Evolutionary conservation across 2,113 vertebrate species (phyloP).

Genomic region (Bubo scandiacus): DNA sequence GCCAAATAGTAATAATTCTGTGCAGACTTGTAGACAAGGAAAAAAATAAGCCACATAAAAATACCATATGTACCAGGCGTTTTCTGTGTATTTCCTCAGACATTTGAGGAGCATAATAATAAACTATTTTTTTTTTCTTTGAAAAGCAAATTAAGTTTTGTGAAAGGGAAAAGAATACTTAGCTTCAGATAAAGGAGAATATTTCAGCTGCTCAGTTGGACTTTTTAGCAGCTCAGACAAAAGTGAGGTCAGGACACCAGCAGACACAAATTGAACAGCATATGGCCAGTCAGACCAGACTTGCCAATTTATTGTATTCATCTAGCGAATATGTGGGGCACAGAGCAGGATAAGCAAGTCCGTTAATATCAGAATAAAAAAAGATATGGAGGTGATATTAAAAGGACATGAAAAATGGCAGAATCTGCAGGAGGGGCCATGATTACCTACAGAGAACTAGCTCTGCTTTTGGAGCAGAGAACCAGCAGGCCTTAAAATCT

Average conservation of each 20-base stretch:
- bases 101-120: background rate
- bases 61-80: slow-evolving; percentile 33
- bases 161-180: background rate
- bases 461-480: background rate
- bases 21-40: slow-evolving; percentile 8
- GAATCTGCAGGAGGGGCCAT: background rate
- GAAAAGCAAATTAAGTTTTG: slow-evolving; percentile 41
- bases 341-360: background rate
- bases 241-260: slow-evolving; percentile 37
- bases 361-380: background rate
- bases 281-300: background rate
- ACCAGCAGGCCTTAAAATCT: background rate
- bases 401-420: background rate
- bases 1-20: slow-evolving; percentile 60
- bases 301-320: slow-evolving; percentile 22
- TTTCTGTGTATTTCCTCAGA: slow-evolving; percentile 42
- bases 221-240: background rate
- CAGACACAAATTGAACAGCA: slow-evolving; percentile 37
- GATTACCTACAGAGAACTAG: background rate
- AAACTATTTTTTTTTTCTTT: background rate
- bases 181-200: background rate
- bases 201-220: slow-evolving; percentile 5
- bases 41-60: slow-evolving; percentile 53
- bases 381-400: background rate
- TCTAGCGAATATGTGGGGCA: background rate